Conservation (phyloP, 2,797 vertebrate species). For the Rhabdomys pumilio region DNA sequence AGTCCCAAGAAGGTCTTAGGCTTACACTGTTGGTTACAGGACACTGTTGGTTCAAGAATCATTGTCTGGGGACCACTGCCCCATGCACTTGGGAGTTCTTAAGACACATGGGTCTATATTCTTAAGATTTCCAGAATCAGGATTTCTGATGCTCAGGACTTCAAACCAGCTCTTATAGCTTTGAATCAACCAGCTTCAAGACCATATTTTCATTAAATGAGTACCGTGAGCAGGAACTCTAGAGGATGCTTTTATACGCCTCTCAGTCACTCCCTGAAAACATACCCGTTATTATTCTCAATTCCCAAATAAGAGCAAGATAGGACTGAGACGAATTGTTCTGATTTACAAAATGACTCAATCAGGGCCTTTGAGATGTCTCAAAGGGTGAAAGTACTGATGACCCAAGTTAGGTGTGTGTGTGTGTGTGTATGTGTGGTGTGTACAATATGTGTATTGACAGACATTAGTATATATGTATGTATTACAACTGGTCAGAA, state of each 20-base stretch:
- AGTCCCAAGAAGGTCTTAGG: not conserved
- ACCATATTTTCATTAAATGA: not conserved
- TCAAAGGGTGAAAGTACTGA: not conserved
- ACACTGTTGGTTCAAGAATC: not conserved
- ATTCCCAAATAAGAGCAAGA: not conserved
- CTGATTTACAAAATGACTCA: not conserved
- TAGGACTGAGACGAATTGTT: not conserved
- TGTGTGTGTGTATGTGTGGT: not conserved
- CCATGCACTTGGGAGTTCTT: not conserved
- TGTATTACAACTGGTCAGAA: not conserved
- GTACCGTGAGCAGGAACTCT: not conserved
- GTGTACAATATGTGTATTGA: not conserved
- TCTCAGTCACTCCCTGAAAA: not conserved
- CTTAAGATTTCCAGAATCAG: not conserved
- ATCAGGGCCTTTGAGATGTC: not conserved
- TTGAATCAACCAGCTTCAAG: not conserved
- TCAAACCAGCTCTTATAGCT: not conserved
- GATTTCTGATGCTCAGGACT: not conserved
- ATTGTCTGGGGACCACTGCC: not conserved
- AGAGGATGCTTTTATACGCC: no score
- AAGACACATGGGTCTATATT: not conserved
- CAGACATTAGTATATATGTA: not conserved
- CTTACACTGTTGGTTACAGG: not conserved
- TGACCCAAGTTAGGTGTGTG: not conserved
- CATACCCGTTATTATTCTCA: not conserved